Evolutionary conservation across 2,888 invertebrate genomes (phyloP).

Genomic region (Clanis bilineata): DNA sequence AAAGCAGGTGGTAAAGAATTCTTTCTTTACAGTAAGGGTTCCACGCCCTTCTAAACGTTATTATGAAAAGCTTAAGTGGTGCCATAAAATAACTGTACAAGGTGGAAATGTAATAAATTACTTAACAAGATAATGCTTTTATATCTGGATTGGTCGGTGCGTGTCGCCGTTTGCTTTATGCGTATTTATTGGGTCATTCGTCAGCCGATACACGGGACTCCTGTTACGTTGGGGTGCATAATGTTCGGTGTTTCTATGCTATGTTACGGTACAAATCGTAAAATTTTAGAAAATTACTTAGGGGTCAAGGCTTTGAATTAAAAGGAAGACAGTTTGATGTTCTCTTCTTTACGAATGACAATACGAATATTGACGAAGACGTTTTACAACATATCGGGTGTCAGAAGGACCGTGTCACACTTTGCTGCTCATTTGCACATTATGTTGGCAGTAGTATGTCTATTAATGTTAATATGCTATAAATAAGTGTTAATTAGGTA

Average conservation of each 20-base stretch:
- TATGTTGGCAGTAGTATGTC: no score
- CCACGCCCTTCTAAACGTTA: slow-evolving; percentile 66
- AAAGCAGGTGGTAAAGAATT: slow-evolving; percentile 63
- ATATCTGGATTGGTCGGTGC: slow-evolving; percentile 76
- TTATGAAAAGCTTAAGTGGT: slow-evolving; percentile 78
- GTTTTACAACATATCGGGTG: no score
- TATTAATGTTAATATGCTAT: no score
- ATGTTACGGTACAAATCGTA: slow-evolving; percentile 50
- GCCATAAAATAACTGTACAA: slow-evolving; percentile 75
- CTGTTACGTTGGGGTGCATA: slow-evolving; percentile 78
- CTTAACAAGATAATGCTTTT: slow-evolving; percentile 80
- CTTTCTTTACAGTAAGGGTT: slow-evolving; percentile 66
- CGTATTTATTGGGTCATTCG: slow-evolving; percentile 81
- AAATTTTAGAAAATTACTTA: slow-evolving; percentile 59
- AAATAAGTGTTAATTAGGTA: no score
- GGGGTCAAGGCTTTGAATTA: no score
- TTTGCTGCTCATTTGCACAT: no score
- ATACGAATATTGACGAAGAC: no score
- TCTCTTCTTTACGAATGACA: no score
- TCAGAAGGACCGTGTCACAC: no score
- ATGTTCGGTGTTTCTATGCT: slow-evolving; percentile 60
- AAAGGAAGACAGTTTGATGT: no score
- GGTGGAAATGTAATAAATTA: slow-evolving; percentile 81
- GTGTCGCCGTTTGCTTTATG: slow-evolving; percentile 76
- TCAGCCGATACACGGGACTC: slow-evolving; percentile 75